Evolutionary conservation across 2,888 invertebrate species (phyloP), one percentile per base, ranked within the genome.

Genomic region (Calephelis perditalis): DNA sequence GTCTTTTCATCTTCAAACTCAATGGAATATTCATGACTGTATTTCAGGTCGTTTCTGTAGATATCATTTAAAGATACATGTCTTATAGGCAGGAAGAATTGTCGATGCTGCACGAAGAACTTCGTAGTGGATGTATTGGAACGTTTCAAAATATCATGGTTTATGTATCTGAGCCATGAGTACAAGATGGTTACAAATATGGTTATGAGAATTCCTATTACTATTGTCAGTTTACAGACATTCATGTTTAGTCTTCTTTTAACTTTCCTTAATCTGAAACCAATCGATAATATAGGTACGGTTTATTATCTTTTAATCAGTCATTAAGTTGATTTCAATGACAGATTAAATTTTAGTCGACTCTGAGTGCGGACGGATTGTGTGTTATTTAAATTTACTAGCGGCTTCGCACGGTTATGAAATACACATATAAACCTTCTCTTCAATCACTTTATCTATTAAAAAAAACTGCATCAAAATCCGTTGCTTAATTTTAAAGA

Each of bases 191-290:
- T 73, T n/a, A 75, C 63, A 45, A 79, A 73, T 63, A 73, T 73
- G 1, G 73, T 73, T 40, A 69, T 65, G 0, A 71, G 63, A 43
- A 67, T 70, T 56, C 77, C 61, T 54, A 74, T 45, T 46, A 68
- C 65, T 5, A 78, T 63, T 37, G 71, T 64, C 64, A 78, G 65
- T 68, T 77, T 80, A 37, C 78, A 63, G 59, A 78, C 80, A 62
- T 70, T 78, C 74, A 78, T 78, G 54, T 67, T 78, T 56, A 65
- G 56, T 69, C 73, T 75, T 60, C 77, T 76, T 57, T 68, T 68
- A 8, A 75, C 58, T 68, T 77, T 79, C 65, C 73, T 77, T 62
- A 80, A 57, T 64, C 86, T 86, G 76, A 62, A 84, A 37, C 9
- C 49, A 56, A 15, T 40, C 6, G 37, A 36, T 36, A 15, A 8